These are phyloP conservation scores for Hormiphora californensis DNA, from an alignment of 37 sponge, comb jelly and placozoan species.

Conservation along the genomic window DNA sequence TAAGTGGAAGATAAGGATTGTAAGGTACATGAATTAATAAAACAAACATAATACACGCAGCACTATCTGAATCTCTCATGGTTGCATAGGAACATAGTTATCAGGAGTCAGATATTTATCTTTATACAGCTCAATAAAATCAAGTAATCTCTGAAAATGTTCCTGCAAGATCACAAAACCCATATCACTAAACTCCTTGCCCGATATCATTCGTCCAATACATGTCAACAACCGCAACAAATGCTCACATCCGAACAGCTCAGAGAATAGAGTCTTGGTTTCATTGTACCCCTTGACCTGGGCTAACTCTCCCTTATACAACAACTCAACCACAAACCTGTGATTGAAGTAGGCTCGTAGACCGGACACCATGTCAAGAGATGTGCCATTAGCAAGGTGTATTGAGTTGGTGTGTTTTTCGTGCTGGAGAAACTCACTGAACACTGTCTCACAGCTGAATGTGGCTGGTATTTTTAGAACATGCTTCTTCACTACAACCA, in stretches of 20 bases:
- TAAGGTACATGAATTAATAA: no score
- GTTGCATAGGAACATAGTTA: constrained; percentile 1
- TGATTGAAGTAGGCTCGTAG: constrained; percentile 36
- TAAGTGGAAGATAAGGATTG: no score
- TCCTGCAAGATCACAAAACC: constrained; percentile 12
- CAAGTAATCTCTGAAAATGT: constrained; percentile 31
- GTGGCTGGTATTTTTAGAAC: constrained; percentile 27
- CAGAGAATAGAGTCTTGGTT: constrained; percentile 25
- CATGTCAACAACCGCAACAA: constrained; percentile 28
- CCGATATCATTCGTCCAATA: constrained; percentile 29
- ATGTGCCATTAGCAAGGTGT: not conserved
- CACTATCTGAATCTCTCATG: not conserved
- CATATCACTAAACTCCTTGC: constrained; percentile 8
- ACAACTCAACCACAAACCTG: not conserved
- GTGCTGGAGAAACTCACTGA: constrained; percentile 28
- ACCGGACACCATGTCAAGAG: constrained; percentile 38
- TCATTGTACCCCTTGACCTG: constrained; percentile 4
- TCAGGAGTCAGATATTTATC: constrained; percentile 7
- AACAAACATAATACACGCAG: no score
- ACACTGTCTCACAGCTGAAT: constrained; percentile 6
- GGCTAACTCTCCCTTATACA: constrained; percentile 5
- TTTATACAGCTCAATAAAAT: constrained; percentile 20
- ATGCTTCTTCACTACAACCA: not conserved
- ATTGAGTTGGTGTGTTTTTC: constrained; percentile 25
- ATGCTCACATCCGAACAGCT: constrained; percentile 19